Evolutionary conservation across 2,888 invertebrate species (phyloP).

Genomic region (Aethes cnicana): DNA sequence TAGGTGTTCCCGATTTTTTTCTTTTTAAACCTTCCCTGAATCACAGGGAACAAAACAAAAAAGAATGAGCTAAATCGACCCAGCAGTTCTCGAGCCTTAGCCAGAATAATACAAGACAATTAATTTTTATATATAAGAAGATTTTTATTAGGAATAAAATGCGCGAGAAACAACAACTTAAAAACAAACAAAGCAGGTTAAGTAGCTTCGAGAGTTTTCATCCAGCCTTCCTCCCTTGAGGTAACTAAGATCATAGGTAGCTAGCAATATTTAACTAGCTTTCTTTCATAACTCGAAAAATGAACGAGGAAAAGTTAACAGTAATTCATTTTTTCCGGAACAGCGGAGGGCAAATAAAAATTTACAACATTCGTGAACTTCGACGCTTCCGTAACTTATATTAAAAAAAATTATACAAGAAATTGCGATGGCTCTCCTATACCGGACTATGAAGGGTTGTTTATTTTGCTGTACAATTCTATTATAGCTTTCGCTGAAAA

Average conservation of each 20-base stretch:
- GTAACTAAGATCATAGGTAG: constrained; percentile 21
- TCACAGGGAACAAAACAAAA: too few species aligned
- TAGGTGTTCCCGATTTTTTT: too few species aligned
- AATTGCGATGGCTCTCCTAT: constrained; percentile 44
- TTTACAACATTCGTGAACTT: constrained; percentile 50
- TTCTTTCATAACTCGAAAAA: constrained; percentile 41
- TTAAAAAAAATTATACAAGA: constrained; percentile 53
- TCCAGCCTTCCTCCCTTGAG: not conserved
- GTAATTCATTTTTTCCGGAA: constrained; percentile 43
- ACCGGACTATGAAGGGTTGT: constrained; percentile 26
- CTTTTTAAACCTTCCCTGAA: too few species aligned
- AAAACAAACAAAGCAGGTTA: not conserved
- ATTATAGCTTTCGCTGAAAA: constrained; percentile 4
- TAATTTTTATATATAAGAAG: too few species aligned
- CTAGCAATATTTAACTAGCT: constrained; percentile 32
- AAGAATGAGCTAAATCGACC: too few species aligned
- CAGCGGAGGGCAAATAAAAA: constrained; percentile 40
- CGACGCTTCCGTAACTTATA: constrained; percentile 51
- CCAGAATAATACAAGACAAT: too few species aligned
- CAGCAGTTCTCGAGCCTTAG: too few species aligned
- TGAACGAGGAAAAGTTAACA: constrained; percentile 43
- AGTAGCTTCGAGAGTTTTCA: not conserved
- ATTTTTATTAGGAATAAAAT: too few species aligned
- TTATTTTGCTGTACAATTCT: constrained; percentile 39
- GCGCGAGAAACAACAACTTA: not conserved